phyloP scores from a whole-genome alignment of 92 coral and sea anemone genomes.

The Diadumene lineata region DNA sequence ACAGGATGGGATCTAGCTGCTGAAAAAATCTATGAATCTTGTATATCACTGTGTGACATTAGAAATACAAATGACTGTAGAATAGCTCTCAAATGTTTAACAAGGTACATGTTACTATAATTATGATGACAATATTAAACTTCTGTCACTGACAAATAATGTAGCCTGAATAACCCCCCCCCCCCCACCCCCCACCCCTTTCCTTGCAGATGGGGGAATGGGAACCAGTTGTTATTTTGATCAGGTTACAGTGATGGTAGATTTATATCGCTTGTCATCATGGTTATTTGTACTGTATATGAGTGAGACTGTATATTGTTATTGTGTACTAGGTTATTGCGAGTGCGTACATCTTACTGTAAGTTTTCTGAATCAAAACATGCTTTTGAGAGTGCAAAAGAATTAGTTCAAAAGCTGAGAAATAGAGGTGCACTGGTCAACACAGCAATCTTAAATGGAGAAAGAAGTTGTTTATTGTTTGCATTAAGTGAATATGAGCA shows the following conservation, averaged over 20 bases:
- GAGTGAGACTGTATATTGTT: no score
- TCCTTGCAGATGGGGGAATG: no score
- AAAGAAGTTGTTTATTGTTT: conserved; percentile 84
- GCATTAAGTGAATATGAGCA: conserved; percentile 96
- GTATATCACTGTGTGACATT: conserved; percentile 71
- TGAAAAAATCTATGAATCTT: conserved; percentile 60
- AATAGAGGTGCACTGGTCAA: conserved; percentile 63
- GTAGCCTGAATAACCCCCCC: no score
- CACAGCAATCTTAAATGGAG: conserved; percentile 78
- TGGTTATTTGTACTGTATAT: no score
- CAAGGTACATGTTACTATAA: conserved; percentile 21
- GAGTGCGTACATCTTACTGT: conserved; percentile 85
- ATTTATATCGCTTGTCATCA: no score
- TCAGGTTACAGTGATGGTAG: no score
- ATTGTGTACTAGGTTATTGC: conserved; percentile 60
- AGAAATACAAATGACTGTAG: conserved; percentile 70
- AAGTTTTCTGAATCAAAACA: conserved; percentile 80
- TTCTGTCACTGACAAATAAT: neutral
- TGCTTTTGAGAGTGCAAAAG: conserved; percentile 85
- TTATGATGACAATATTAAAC: neutral
- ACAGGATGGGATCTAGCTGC: conserved; percentile 95
- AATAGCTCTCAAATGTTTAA: conserved; percentile 68
- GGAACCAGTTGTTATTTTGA: no score
- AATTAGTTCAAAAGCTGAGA: conserved; percentile 64
- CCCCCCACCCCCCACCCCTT: no score